These are phyloP conservation scores for Ips nitidus DNA, from an alignment of 1,140 invertebrate species.

Conservation along the genomic window DNA sequence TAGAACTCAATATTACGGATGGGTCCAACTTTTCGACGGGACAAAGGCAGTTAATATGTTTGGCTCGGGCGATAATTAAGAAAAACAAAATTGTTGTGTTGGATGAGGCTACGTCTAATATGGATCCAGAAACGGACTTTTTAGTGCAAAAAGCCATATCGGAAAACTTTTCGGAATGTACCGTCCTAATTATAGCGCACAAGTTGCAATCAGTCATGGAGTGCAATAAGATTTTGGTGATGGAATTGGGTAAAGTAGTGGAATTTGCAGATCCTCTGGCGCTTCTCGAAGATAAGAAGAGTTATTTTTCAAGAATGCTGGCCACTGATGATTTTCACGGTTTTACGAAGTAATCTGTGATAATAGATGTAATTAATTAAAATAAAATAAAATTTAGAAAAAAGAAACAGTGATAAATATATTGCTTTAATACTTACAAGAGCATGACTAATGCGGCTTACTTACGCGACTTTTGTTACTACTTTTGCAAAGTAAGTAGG, in stretches of 20 bases:
- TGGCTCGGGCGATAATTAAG: constrained; percentile 73
- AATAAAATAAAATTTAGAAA: no score
- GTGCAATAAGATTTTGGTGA: constrained; percentile 71
- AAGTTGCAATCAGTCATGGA: constrained; percentile 82
- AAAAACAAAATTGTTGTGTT: constrained; percentile 77
- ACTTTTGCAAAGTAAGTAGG: no score
- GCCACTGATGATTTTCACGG: constrained; percentile 11
- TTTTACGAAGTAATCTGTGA: constrained; percentile 9
- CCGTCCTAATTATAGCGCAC: constrained; percentile 82
- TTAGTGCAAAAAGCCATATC: constrained; percentile 69
- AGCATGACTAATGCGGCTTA: no score
- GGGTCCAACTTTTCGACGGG: constrained; percentile 67
- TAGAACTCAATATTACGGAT: constrained; percentile 34
- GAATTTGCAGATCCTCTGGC: constrained; percentile 74
- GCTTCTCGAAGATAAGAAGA: constrained; percentile 63
- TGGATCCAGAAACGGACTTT: constrained; percentile 70
- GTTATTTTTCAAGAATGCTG: constrained; percentile 69
- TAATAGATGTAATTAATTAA: not conserved
- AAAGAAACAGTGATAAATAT: no score
- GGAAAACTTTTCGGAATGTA: constrained; percentile 69
- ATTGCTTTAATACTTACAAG: no score
- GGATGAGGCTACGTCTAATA: constrained; percentile 74
- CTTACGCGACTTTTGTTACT: no score
- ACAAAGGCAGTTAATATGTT: constrained; percentile 76
- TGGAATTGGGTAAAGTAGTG: constrained; percentile 64